A percentile compares a stretch with the other conserved stretches of the same genome.
Conservation (phyloP, 2,888 invertebrate species). For the Elysia crispata region DNA sequence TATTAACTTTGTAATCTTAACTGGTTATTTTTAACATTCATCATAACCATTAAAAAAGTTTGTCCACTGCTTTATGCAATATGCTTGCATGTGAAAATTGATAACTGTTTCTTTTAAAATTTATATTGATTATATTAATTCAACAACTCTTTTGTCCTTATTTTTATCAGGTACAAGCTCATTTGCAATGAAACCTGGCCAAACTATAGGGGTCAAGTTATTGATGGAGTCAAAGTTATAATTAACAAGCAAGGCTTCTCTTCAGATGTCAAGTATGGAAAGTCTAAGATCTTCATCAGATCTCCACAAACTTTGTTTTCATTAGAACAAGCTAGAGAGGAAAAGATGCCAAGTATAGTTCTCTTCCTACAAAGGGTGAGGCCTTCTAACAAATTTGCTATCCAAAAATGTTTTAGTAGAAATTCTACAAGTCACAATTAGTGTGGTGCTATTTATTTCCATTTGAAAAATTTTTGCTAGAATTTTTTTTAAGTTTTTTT, state of each 20-base stretch:
- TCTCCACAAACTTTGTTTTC: conserved; percentile 93
- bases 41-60: too few species aligned
- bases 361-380: conserved; percentile 93
- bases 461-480: not conserved
- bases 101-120: not conserved
- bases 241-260: conserved; percentile 87
- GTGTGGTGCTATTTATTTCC: too few species aligned
- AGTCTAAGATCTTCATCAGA: conserved; percentile 96
- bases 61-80: too few species aligned
- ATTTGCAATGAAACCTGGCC: conserved; percentile 97
- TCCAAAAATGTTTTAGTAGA: too few species aligned
- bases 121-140: too few species aligned
- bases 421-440: too few species aligned
- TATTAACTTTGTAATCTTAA: too few species aligned
- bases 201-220: conserved; percentile 88
- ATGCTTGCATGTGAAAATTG: too few species aligned
- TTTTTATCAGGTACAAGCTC: conserved; percentile 90
- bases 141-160: too few species aligned
- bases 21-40: too few species aligned
- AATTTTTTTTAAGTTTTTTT: too few species aligned
- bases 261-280: conserved; percentile 94
- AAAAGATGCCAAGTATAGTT: conserved; percentile 93
- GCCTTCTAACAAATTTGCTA: not conserved
- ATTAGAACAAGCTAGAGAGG: conserved; percentile 90
- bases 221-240: conserved; percentile 90